These are phyloP conservation scores for Drosophila villosipedis DNA, from an alignment of 2,888 invertebrate species.

Conservation along the genomic window DNA sequence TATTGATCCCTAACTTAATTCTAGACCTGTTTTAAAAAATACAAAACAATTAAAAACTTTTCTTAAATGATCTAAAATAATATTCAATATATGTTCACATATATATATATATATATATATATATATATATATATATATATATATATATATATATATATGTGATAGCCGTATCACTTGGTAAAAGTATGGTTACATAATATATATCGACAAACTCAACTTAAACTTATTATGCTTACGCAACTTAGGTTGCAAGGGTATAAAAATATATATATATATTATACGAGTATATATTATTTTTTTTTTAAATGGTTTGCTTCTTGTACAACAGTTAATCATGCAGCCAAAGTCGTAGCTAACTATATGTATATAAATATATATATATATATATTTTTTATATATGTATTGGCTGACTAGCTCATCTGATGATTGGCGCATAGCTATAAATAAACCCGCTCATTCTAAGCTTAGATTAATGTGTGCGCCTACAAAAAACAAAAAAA, in stretches of 20 bases:
- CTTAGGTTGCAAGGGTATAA: conserved; percentile 29
- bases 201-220: conserved; percentile 14
- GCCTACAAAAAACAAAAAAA: conserved; percentile 40
- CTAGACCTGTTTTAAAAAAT: neutral
- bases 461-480: conserved; percentile 59
- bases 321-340: conserved; percentile 63
- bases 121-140: too few relatives aligned
- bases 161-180: neutral
- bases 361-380: conserved; percentile 13
- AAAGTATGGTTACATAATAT: neutral
- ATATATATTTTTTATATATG: conserved; percentile 5
- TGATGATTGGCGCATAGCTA: conserved; percentile 69
- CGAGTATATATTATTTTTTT: neutral
- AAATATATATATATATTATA: too few relatives aligned
- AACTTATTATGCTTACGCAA: conserved; percentile 18
- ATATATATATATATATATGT: too few relatives aligned
- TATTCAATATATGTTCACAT: neutral
- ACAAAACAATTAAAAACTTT: neutral
- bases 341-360: conserved; percentile 10
- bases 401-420: conserved; percentile 54
- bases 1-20: neutral
- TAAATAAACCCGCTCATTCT: conserved; percentile 64
- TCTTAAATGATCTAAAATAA: neutral
- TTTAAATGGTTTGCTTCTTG: conserved; percentile 30
- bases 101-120: too few relatives aligned